Evolutionary conservation across 1,140 invertebrate genomes (phyloP), one percentile per base, ranked within the genome.

Genomic region (Plutomurus gul): DNA sequence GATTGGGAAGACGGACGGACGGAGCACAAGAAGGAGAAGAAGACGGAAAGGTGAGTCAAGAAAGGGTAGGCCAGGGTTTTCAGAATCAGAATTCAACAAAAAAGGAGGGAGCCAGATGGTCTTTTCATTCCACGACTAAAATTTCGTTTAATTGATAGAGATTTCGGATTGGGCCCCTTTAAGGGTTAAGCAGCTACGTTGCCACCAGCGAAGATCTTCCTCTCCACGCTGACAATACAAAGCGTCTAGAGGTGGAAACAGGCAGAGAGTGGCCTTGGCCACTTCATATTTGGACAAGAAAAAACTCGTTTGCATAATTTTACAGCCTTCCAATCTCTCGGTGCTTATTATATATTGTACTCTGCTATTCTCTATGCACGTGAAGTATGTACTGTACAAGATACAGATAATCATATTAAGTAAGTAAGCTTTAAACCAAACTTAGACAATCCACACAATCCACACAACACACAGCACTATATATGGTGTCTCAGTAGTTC

Each of bases 301-400:
- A 79, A 82, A 79, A 82, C 81, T 79, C 81, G 75, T 79, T 79
- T 82, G 81, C 77, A 82, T 79, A 79, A 78, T 78, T 79, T 77
- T 79, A 82, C 76, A 76, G 70, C 77, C 76, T 79, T 30, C 75
- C 71, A 72, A 51, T 46, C 77, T 43, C 11, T 20, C 30, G n/a
- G n/a, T n/a, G n/a, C 22, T n/a, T 10, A 65, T 18, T 65, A 65
- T n/a, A 60, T n/a, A 65, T 65, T n/a, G n/a, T n/a, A n/a, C n/a
- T n/a, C 11, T 47, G 18, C n/a, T 39, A 36, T 18, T 76, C n/a
- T 37, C 13, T 47, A 27, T 33, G 47, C 46, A 76, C 30, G 36
- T 39, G 27, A 37, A 47, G 49, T 16, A 47, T 20, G 60, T 18
- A 37, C 22, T 18, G 30, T 37, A 37, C 47, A 40, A 37, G 73